phyloP scores from a whole-genome alignment of 2,888 invertebrate species.

The Rhodophaea formosa region DNA sequence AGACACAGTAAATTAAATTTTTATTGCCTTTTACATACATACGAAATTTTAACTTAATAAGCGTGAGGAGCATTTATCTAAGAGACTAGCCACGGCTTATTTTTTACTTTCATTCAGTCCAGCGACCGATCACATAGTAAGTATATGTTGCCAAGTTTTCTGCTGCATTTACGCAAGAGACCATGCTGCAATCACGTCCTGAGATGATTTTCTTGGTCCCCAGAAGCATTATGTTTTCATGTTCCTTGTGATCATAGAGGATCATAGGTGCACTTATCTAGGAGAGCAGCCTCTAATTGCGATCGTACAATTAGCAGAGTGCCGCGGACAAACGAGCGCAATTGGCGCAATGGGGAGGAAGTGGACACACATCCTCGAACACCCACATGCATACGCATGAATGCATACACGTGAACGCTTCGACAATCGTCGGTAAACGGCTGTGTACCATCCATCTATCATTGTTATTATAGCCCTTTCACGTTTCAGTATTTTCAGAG shows the following conservation, averaged over 20 bases:
- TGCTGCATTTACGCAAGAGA: too few species aligned
- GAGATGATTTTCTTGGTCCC: too few species aligned
- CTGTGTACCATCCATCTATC: background rate
- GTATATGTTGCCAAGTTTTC: too few species aligned
- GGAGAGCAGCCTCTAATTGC: slow-evolving; percentile 62
- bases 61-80: too few species aligned
- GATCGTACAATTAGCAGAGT: slow-evolving; percentile 69
- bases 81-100: too few species aligned
- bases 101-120: too few species aligned
- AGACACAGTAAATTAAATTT: too few species aligned
- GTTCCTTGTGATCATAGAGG: slow-evolving; percentile 19
- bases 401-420: background rate
- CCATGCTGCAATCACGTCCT: too few species aligned
- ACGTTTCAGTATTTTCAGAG: too few species aligned
- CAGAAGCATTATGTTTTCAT: background rate
- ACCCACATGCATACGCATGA: slow-evolving; percentile 37
- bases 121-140: too few species aligned
- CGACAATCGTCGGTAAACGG: background rate
- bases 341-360: slow-evolving; percentile 77
- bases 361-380: slow-evolving; percentile 62
- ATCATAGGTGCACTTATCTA: slow-evolving; percentile 51
- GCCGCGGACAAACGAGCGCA: slow-evolving; percentile 69
- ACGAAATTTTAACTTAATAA: too few species aligned
- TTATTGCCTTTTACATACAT: too few species aligned
- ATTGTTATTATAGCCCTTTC: background rate